Base-by-base conservation (phyloP, 2,888 invertebrate genomes). In the Zaprionus obscuricornis region DNA sequence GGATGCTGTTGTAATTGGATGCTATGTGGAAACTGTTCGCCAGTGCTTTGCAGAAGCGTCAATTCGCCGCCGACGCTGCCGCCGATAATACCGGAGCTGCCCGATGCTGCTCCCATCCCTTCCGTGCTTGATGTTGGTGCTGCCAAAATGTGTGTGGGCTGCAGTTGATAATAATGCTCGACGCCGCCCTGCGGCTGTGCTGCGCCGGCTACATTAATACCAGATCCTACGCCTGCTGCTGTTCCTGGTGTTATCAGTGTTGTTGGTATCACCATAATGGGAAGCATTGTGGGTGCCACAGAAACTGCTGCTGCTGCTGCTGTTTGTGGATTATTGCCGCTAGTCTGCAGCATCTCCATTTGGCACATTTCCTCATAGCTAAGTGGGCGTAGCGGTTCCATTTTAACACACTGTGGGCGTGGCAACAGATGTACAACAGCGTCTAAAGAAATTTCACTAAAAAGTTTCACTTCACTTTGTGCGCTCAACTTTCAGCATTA, bases 241-340 rank as follows among this genome's bases (percentile, higher is more conserved):
- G 18, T 37, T 22, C 34, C 46, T n/a, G 81, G 64, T 27, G 86
- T 68, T 62, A 89, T 75, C 39, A 88, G 66, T 17, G 89, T 76
- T 37, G 90, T 87, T 36, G 90, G 89, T 72, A 90, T 89, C 42
- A 90, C 86, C 89, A 90, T 89, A 29, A 90, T 88, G 45, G 89
- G 89, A 67, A 89, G 59, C 87, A 90, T 88, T 27, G 89, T 75
- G 26, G 87, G 60, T 22, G 85, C 74, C 10, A 71, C 66, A 13
- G 71, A 51, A 13, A 50, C 14, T 39, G 55, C 31, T 10, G 49
- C 69, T 7, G 70, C 54, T 4, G 79, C 43, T 26, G 69, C 55
- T 31, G 74, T 50, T 34, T 55, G 37, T 3, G 43, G 57, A 36
- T 45, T 52, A 17, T 29, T 47, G 29, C 62, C 45, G 43, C 55